Conservation (phyloP, 1,140 invertebrate species). For the Oryzaephilus surinamensis region DNA sequence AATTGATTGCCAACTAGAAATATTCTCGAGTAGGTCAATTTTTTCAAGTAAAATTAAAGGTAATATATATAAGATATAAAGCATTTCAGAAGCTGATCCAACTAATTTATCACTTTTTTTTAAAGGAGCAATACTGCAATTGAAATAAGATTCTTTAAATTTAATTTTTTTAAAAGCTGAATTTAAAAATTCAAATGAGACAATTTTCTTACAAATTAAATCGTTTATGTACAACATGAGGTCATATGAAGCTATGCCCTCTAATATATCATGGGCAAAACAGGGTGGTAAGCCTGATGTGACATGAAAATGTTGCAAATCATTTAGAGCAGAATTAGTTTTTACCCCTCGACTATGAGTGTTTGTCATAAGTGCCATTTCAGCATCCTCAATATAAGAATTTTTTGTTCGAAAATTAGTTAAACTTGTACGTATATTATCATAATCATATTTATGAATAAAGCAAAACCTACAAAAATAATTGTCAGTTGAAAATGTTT, state of each 20-base stretch:
- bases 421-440: not conserved
- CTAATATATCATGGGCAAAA: constrained; percentile 8
- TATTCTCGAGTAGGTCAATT: not conserved
- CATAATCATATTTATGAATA: constrained; percentile 3
- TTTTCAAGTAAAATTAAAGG: constrained; percentile 5
- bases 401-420: constrained; percentile 1
- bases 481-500: constrained; percentile 12
- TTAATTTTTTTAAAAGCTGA: not conserved
- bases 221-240: constrained; percentile 1
- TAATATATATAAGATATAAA: constrained; percentile 3
- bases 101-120: constrained; percentile 1
- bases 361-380: not conserved
- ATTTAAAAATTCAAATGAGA: constrained; percentile 1
- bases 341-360: constrained; percentile 2
- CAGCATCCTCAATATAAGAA: constrained; percentile 4
- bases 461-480: constrained; percentile 18
- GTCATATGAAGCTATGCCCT: constrained; percentile 9
- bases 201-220: constrained; percentile 1
- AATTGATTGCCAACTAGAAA: not conserved
- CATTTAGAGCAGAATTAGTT: not conserved
- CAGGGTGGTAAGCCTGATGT: constrained; percentile 8
- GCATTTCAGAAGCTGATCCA: constrained; percentile 5
- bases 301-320: constrained; percentile 7
- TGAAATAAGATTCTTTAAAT: not conserved
- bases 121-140: not conserved